phyloP scores from a whole-genome alignment of 2,797 vertebrate species.

The Dipus sagitta region DNA sequence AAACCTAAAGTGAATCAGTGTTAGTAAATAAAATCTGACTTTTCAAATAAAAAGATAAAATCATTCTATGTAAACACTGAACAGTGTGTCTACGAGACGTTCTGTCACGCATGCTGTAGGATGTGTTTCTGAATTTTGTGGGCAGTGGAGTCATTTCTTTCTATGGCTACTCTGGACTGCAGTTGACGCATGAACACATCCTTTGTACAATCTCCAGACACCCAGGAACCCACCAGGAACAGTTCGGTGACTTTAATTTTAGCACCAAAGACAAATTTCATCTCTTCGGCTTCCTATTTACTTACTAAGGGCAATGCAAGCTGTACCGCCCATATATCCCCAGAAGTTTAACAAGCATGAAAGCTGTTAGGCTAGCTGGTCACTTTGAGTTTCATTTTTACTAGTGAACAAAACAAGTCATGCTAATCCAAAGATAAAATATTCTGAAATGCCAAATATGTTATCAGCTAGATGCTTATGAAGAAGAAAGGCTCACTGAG shows the following conservation, averaged over 20 bases:
- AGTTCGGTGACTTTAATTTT: conserved; percentile 8
- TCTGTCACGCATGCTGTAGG: background rate
- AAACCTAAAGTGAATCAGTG: background rate
- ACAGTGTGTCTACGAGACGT: background rate
- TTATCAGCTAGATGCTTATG: conserved; percentile 45
- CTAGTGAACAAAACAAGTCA: conserved; percentile 70
- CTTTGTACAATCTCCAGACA: background rate
- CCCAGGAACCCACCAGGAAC: background rate
- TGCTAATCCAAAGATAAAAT: conserved; percentile 66
- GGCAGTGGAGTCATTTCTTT: background rate
- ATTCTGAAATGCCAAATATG: conserved; percentile 68
- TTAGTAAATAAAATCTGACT: background rate
- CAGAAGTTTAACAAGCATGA: conserved; percentile 81
- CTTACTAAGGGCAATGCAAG: background rate
- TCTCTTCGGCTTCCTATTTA: conserved; percentile 66
- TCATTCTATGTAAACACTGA: background rate
- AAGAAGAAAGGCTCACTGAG: conserved; percentile 69
- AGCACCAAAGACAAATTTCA: background rate
- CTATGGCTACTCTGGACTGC: background rate
- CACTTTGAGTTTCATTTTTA: conserved; percentile 83
- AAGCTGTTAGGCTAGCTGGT: conserved; percentile 86
- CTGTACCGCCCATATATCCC: conserved; percentile 76
- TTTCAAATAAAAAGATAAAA: background rate
- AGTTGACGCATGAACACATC: accelerated
- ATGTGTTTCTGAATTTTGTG: background rate